Evolutionary conservation across 1,140 invertebrate genomes (phyloP).

Genomic region (Belonocnema kinseyi): DNA sequence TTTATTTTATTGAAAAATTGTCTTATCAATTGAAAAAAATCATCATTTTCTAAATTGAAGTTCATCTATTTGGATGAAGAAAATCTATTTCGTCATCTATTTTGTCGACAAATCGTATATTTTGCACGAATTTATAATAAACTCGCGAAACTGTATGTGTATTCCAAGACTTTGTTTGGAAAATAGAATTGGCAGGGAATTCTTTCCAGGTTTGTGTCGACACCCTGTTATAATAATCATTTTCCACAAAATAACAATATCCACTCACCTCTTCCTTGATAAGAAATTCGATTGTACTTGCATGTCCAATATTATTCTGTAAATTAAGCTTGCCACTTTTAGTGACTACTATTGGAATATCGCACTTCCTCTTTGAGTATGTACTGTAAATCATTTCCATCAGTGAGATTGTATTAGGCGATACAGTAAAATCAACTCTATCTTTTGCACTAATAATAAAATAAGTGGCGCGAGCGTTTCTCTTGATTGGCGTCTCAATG

Average conservation of each 20-base stretch:
- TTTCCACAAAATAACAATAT: constrained; percentile 15
- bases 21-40: no score
- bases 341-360: constrained; percentile 62
- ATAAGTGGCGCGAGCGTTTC: constrained; percentile 79
- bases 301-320: constrained; percentile 65
- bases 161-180: no score
- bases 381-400: constrained; percentile 79
- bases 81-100: no score
- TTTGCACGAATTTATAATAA: no score
- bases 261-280: constrained; percentile 57
- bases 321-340: constrained; percentile 64
- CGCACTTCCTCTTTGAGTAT: constrained; percentile 69
- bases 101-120: no score
- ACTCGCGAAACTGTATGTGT: no score
- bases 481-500: constrained; percentile 71
- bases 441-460: constrained; percentile 82
- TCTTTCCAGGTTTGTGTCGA: no score
- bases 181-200: no score
- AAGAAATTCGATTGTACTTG: constrained; percentile 65
- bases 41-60: no score
- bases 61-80: no score
- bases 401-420: constrained; percentile 73
- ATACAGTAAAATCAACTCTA: constrained; percentile 83
- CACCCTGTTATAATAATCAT: background rate
- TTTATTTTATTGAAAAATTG: no score